These are phyloP conservation scores for Prietella phreatophila DNA, from an alignment of 2,113 vertebrate genomes.

Conservation along the genomic window DNA sequence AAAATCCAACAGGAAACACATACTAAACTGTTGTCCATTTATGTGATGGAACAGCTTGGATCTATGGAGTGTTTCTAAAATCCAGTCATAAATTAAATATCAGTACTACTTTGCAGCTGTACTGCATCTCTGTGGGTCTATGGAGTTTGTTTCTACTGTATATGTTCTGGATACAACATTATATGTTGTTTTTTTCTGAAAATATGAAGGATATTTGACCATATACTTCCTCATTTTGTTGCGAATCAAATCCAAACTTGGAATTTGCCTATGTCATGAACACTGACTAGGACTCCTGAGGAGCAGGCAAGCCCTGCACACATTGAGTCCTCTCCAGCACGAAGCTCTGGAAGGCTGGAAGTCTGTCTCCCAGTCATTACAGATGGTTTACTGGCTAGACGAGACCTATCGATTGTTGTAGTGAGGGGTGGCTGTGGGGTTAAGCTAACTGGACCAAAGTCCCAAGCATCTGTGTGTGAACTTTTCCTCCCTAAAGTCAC, in stretches of 20 bases:
- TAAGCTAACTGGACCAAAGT: slow-evolving; percentile 48
- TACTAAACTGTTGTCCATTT: not conserved
- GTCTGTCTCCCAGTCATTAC: slow-evolving; percentile 32
- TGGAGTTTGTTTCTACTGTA: not conserved
- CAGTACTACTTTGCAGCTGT: not conserved
- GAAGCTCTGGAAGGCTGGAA: slow-evolving; percentile 3
- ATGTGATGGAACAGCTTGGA: not conserved
- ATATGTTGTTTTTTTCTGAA: not conserved
- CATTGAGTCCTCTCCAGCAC: not conserved
- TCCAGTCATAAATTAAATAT: not conserved
- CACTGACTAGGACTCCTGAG: slow-evolving; percentile 4
- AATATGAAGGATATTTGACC: not conserved
- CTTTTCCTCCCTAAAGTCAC: slow-evolving; percentile 33
- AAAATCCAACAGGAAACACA: not conserved
- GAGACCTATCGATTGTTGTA: slow-evolving; percentile 63
- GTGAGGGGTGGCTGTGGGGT: slow-evolving; percentile 48
- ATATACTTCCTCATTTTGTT: not conserved
- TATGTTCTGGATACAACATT: not conserved
- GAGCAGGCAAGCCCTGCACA: not conserved
- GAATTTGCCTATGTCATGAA: not conserved
- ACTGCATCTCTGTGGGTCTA: not conserved
- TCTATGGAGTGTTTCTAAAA: not conserved
- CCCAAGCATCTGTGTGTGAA: slow-evolving; percentile 41
- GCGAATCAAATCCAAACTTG: not conserved
- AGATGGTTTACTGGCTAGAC: slow-evolving; percentile 50